A percentile compares a stretch with the other conserved stretches of the same genome.
phyloP scores from a whole-genome alignment of 2,113 vertebrate species.

The Numenius arquata region DNA sequence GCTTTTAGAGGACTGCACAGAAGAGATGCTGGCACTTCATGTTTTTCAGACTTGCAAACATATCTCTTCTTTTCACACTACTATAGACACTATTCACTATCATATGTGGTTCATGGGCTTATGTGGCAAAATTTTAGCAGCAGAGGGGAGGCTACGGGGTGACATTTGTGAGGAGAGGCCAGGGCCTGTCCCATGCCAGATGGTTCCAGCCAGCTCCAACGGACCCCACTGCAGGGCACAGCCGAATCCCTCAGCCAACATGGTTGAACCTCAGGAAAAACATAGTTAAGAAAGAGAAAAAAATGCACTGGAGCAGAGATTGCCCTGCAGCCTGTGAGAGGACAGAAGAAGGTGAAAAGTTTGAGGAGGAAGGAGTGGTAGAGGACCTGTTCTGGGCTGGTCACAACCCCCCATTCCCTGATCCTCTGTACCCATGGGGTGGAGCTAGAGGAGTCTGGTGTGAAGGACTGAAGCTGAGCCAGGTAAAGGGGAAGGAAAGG shows the following conservation, averaged over 20 bases:
- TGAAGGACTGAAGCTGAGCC: not conserved
- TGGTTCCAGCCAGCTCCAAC: not conserved
- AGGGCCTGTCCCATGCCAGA: not conserved
- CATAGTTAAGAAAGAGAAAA: not conserved
- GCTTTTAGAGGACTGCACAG: not conserved
- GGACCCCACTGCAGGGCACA: fast-evolving
- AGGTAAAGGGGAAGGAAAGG: not conserved
- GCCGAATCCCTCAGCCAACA: not conserved
- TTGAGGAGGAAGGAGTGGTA: not conserved
- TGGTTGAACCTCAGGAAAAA: not conserved
- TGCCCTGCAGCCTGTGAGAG: not conserved
- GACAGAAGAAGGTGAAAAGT: not conserved
- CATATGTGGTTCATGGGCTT: not conserved
- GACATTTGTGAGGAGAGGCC: not conserved
- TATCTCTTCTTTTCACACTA: not conserved
- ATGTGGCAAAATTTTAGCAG: not conserved
- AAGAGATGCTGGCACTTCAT: not conserved
- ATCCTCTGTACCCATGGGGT: fast-evolving
- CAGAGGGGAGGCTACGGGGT: not conserved
- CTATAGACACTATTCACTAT: not conserved
- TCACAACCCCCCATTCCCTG: not conserved
- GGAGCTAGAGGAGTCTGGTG: not conserved
- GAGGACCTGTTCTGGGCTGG: not conserved
- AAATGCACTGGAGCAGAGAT: not conserved
- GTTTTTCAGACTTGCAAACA: not conserved